These are phyloP conservation scores for Tipula unca DNA, from an alignment of 2,888 invertebrate genomes.

Conservation along the genomic window DNA sequence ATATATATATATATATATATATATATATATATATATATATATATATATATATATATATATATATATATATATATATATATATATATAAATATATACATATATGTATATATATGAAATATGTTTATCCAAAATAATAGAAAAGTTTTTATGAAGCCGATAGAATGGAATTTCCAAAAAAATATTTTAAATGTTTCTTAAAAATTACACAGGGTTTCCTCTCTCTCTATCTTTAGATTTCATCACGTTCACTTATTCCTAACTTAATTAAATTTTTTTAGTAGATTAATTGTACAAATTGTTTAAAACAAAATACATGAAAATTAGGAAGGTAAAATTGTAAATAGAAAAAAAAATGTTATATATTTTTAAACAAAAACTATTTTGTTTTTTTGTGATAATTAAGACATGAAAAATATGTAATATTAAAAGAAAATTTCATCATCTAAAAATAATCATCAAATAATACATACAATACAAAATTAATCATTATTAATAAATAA, in stretches of 20 bases:
- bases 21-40: background rate
- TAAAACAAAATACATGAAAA: background rate
- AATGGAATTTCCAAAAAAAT: conserved; percentile 8
- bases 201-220: background rate
- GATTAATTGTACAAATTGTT: background rate
- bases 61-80: background rate
- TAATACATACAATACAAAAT: background rate
- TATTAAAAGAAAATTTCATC: background rate
- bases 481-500: background rate
- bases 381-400: background rate
- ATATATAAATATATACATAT: background rate
- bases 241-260: background rate
- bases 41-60: background rate
- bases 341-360: background rate
- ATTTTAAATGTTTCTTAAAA: background rate
- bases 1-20: background rate
- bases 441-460: background rate
- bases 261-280: background rate
- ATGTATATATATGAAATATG: background rate
- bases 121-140: conserved; percentile 9
- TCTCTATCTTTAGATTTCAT: background rate
- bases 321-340: background rate
- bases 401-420: background rate
- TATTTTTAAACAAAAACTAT: conserved; percentile 14
- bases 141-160: background rate